These are phyloP conservation scores for Tenthredo notha DNA, from an alignment of 2,888 invertebrate genomes.

Conservation along the genomic window DNA sequence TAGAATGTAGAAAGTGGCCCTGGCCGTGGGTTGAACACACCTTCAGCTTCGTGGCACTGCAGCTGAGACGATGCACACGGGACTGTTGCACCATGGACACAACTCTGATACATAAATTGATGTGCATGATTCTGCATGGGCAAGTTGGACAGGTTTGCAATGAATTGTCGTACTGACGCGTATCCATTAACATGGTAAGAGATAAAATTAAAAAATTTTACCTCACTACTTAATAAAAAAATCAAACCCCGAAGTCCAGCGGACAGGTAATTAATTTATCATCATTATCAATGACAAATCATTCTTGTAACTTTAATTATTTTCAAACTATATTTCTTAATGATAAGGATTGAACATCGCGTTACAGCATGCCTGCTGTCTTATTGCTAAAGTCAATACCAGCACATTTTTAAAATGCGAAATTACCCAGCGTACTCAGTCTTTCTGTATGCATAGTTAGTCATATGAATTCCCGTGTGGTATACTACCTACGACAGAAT, in stretches of 20 bases:
- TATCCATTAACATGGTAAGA: not conserved
- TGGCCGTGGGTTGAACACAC: slow-evolving; percentile 18
- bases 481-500: not conserved
- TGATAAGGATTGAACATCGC: not conserved
- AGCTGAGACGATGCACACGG: slow-evolving; percentile 12
- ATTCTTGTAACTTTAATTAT: not conserved
- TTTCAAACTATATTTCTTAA: not conserved
- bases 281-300: not conserved
- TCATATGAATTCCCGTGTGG: not conserved
- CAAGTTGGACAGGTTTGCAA: not conserved
- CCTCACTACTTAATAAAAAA: not conserved
- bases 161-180: not conserved
- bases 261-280: not conserved
- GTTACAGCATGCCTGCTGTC: not conserved
- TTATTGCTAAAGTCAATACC: not conserved
- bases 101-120: not conserved
- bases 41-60: not conserved
- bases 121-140: not conserved
- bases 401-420: not conserved
- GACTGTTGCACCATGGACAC: not conserved
- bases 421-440: not conserved
- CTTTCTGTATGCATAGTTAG: slow-evolving; percentile 38
- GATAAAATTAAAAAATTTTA: not conserved
- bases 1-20: not conserved
- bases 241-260: not conserved